Conservation (phyloP, 2,888 invertebrate genomes). For the Netelia virgata region DNA sequence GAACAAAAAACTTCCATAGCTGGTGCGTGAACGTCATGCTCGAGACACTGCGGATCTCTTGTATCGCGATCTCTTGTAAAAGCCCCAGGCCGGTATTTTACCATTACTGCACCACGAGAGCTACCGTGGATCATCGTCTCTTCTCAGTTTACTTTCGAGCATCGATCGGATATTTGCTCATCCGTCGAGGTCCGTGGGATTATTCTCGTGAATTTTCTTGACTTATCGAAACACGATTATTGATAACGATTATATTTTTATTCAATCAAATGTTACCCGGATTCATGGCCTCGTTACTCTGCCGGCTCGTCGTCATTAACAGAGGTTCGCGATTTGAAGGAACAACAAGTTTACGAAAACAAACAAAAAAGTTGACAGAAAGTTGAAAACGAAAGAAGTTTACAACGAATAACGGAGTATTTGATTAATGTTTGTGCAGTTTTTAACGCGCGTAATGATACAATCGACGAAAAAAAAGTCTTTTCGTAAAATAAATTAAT, state of each 20-base stretch:
- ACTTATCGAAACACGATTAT: not conserved
- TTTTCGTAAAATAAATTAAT: too few relatives aligned
- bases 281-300: conserved; percentile 78
- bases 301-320: conserved; percentile 78
- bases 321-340: conserved; percentile 71
- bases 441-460: not conserved
- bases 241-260: conserved; percentile 42
- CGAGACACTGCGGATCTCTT: conserved; percentile 57
- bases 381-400: not conserved
- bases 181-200: conserved; percentile 8
- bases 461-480: too few relatives aligned
- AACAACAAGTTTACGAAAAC: conserved; percentile 5
- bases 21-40: conserved; percentile 67
- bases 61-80: conserved; percentile 34
- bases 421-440: not conserved
- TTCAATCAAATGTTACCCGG: conserved; percentile 78
- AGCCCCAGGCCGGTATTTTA: not conserved
- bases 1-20: conserved; percentile 48
- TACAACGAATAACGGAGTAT: not conserved
- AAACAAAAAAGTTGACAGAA: not conserved
- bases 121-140: conserved; percentile 74
- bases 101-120: conserved; percentile 41
- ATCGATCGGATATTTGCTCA: conserved; percentile 69
- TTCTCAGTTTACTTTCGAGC: conserved; percentile 76
- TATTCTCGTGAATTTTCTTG: conserved; percentile 26